Evolutionary conservation across 1,140 invertebrate species (phyloP).

Genomic region (Ectropis grisescens): DNA sequence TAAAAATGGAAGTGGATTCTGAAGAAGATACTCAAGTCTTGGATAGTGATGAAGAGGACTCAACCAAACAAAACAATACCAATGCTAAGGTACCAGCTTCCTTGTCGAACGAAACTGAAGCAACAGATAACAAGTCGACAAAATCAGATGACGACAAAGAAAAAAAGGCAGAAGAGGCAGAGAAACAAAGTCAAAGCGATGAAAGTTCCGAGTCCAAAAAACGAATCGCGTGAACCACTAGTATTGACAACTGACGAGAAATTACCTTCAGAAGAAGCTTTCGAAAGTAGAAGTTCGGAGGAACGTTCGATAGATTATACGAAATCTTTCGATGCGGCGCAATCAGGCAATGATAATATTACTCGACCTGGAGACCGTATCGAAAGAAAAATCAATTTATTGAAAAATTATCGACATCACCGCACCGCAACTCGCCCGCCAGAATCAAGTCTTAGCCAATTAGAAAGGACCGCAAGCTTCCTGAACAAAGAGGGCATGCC

Average conservation of each 20-base stretch:
- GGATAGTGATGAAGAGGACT: conserved; percentile 56
- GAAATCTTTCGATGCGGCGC: background rate
- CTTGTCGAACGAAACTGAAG: conserved; percentile 10
- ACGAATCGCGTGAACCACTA: too few species aligned
- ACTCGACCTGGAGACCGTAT: conserved; percentile 23
- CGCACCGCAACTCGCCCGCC: conserved; percentile 30
- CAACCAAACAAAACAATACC: conserved; percentile 7
- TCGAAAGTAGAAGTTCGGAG: conserved; percentile 33
- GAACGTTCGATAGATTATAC: conserved; percentile 5
- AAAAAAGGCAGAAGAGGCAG: background rate
- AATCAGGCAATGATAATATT: conserved; percentile 8
- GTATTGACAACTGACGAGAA: conserved; percentile 59
- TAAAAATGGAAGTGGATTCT: conserved; percentile 23
- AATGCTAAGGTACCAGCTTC: too few species aligned
- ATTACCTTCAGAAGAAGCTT: conserved; percentile 48
- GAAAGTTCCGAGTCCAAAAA: too few species aligned
- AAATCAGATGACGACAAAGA: too few species aligned
- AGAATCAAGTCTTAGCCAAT: conserved; percentile 57
- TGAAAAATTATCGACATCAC: conserved; percentile 67
- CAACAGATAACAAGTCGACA: conserved; percentile 20
- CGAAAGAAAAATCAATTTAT: conserved; percentile 55
- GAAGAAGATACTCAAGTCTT: conserved; percentile 52
- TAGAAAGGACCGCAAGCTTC: conserved; percentile 55
- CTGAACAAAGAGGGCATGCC: conserved; percentile 54
- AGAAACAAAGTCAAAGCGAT: conserved; percentile 8